Evolutionary conservation across 2,888 invertebrate genomes (phyloP), one percentile per base, ranked within the genome.

Genomic region (Troides aeacus): DNA sequence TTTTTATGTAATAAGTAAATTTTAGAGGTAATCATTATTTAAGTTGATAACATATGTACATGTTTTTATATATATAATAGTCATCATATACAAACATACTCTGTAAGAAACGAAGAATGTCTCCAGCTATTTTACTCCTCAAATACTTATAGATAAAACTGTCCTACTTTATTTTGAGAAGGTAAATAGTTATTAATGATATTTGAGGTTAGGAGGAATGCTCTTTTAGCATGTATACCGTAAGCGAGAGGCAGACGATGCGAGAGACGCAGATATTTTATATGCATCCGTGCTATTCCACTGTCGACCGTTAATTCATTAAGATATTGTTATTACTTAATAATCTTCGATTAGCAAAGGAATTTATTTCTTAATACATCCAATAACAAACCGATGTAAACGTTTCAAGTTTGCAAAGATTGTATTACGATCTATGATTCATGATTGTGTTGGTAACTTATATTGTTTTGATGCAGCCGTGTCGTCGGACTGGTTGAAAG

Each of bases 321-420:
- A 71, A 71, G 59, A 71, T 71, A 71, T 68, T 71, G 70, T 67
- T 71, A 71, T 71, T 71, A 71, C 70, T 71, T 68, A 71, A 71
- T 71, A 71, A 71, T 67, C 70, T 57, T 60, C 67, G 57, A 64
- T 71, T 67, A 30, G 61, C 62, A 62, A 64, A 36, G 67, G 50
- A 67, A 67, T 71, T 71, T 71, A 71, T 67, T 61, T 71, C 70
- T 71, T 68, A 71, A 71, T 71, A 64, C 57, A 39, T 18, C 64
- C 67, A 67, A 71, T 71, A 62, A 67, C 24, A 71, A 62, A 71
- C 57, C 36, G 60, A 61, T 61, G 21, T 36, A 18, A 64, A 67
- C 57, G 64, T n/a, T 23, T 57, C 17, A 64, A 71, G 64, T 67
- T 59, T 30, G 57, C 57, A 24, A 67, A 56, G 64, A 36, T 62